Evolutionary conservation across 2,888 invertebrate species (phyloP), one percentile per base, ranked within the genome.

Genomic region (Germaria angustata): DNA sequence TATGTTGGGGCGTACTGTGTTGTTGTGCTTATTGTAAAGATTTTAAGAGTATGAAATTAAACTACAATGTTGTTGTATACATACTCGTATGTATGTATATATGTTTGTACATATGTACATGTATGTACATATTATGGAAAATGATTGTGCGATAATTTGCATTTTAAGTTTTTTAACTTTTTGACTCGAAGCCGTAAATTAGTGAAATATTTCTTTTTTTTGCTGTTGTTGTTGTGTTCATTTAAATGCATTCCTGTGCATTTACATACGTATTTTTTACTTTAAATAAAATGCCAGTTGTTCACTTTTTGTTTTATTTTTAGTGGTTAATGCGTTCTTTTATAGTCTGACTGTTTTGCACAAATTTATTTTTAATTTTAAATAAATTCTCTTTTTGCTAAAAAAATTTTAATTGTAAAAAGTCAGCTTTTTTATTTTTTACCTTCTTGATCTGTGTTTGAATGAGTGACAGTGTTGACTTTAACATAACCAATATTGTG

Each of bases 391-490:
- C 20, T 3, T 72, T 28, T 20, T 57, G 6, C 22, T 6, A 5
- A 61, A 41, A 22, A 28, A 3, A 2, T 41, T 41, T 24, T n/a
- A 28, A 61, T 41, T 41, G 28, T 5, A 24, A 61, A 61, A 5
- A 15, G 1, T 15, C 4, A 11, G 15, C 28, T 15, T 15, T 2
- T 36, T 39, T 55, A 39, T 15, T 15, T 0, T 32, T 61, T 46
- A 32, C 5, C 1, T 28, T 59, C 41, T 15, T 41, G 49, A 76
- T 77, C 46, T 34, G 22, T 32, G 13, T 71, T 65, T 72, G 20
- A 46, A 49, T 79, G 71, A 46, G 55, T 79, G 71, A 72, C 65
- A 79, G 49, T 63, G 32, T 41, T 59, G 22, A 20, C 15, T 41
- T 55, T 39, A 65, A 34, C 2, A 49, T 79, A 53, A 63, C 34